Conservation (phyloP, 2,113 vertebrate genomes). For the Forbesichthys papilliferus region DNA sequence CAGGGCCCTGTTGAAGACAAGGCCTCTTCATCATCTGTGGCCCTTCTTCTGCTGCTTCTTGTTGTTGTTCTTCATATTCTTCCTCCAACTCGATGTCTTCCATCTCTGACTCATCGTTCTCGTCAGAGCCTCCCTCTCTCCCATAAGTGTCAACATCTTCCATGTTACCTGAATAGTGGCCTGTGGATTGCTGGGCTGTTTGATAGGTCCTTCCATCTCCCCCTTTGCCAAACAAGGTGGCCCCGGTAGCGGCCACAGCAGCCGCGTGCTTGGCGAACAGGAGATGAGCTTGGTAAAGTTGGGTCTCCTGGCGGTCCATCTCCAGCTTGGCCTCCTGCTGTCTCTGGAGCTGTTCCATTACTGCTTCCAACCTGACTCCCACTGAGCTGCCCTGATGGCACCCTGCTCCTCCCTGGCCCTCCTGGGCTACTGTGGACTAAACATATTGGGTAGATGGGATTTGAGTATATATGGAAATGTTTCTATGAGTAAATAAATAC, state of each 20-base stretch:
- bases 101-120: constrained; percentile 63
- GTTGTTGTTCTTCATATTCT: constrained; percentile 60
- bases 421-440: constrained; percentile 24
- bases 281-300: constrained; percentile 83
- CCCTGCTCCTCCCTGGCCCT: constrained; percentile 66
- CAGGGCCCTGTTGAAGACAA: constrained; percentile 64
- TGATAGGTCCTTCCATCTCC: constrained; percentile 51
- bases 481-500: constrained; percentile 66
- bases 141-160: constrained; percentile 39
- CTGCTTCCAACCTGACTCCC: constrained; percentile 84
- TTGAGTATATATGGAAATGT: neutral
- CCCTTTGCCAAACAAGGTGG: constrained; percentile 71
- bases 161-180: constrained; percentile 65
- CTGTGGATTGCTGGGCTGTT: constrained; percentile 48
- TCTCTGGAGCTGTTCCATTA: constrained; percentile 91
- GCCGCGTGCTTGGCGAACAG: constrained; percentile 85
- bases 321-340: constrained; percentile 83
- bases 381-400: constrained; percentile 70
- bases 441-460: no score
- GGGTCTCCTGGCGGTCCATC: constrained; percentile 87
- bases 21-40: constrained; percentile 77
- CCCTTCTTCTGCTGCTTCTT: constrained; percentile 67
- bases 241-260: constrained; percentile 66
- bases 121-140: constrained; percentile 64
- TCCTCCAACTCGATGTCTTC: constrained; percentile 70